Percentiles rank a stretch among this genome's conserved stretches.
Conservation (phyloP, 2,797 vertebrate genomes). For the Hipposideros larvatus region DNA sequence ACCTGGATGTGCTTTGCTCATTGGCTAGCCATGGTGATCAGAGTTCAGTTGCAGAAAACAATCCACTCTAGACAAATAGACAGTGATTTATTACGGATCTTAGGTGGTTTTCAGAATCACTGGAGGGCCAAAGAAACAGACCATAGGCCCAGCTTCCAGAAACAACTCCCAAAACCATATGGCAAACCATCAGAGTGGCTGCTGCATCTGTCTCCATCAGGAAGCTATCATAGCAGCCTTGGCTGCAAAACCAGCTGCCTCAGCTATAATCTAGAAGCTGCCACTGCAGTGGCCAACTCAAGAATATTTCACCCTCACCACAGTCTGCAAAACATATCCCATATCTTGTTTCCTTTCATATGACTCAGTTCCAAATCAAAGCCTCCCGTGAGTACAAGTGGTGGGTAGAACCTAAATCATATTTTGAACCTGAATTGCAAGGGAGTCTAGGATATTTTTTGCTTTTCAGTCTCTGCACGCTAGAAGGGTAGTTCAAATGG, state of each 20-base stretch:
- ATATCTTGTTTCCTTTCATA: not conserved
- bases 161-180: not conserved
- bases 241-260: not conserved
- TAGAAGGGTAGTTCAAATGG: not conserved
- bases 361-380: not conserved
- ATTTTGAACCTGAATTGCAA: not conserved
- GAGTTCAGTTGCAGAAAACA: not conserved
- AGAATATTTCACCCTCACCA: not conserved
- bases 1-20: not conserved
- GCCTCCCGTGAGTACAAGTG: not conserved
- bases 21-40: not conserved
- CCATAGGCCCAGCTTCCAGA: not conserved
- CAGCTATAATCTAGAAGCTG: not conserved
- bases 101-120: not conserved
- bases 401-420: not conserved
- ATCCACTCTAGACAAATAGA: not conserved
- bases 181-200: not conserved
- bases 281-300: not conserved
- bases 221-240: not conserved
- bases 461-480: not conserved
- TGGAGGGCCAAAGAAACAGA: not conserved
- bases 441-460: not conserved
- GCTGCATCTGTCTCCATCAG: not conserved
- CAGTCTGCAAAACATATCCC: not conserved
- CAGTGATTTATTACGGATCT: slow-evolving; percentile 25